Percentiles rank a stretch among this genome's conserved stretches.
These are phyloP conservation scores for Galeopsomyia nigrocyanea DNA, from an alignment of 2,888 invertebrate species.

Conservation along the genomic window DNA sequence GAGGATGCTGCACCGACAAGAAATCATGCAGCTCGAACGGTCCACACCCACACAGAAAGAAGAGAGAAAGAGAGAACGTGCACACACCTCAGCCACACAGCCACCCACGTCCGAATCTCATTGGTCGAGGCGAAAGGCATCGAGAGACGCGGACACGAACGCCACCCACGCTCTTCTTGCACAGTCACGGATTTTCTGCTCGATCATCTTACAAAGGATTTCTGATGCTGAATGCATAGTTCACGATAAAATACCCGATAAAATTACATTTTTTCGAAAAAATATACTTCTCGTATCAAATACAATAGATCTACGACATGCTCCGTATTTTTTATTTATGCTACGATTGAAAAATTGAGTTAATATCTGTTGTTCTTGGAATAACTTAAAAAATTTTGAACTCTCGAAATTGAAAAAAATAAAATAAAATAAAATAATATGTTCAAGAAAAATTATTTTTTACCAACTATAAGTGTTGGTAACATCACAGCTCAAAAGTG, in stretches of 20 bases:
- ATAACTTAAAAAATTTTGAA: background rate
- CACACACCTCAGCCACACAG: conserved; percentile 24
- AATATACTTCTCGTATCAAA: too few relatives aligned
- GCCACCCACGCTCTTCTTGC: conserved; percentile 34
- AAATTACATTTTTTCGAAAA: too few relatives aligned
- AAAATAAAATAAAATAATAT: too few relatives aligned
- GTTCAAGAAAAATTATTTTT: too few relatives aligned
- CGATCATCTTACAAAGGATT: too few relatives aligned
- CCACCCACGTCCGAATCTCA: conserved; percentile 63
- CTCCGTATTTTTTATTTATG: too few relatives aligned
- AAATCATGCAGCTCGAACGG: conserved; percentile 52
- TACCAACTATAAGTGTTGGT: background rate
- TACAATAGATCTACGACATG: too few relatives aligned
- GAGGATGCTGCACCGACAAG: conserved; percentile 60
- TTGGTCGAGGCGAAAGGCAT: conserved; percentile 55
- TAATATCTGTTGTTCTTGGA: too few relatives aligned
- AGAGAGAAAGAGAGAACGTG: background rate
- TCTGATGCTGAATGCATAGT: too few relatives aligned
- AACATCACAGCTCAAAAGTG: too few relatives aligned
- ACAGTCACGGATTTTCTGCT: background rate
- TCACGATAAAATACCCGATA: too few relatives aligned
- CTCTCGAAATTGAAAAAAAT: background rate
- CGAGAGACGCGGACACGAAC: background rate
- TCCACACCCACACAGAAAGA: conserved; percentile 53
- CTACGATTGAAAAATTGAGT: too few relatives aligned